A percentile compares a stretch with the other conserved stretches of the same genome.
Evolutionary conservation across 92 coral and sea anemone species (phyloP).

Genomic region (Heteractis magnifica): DNA sequence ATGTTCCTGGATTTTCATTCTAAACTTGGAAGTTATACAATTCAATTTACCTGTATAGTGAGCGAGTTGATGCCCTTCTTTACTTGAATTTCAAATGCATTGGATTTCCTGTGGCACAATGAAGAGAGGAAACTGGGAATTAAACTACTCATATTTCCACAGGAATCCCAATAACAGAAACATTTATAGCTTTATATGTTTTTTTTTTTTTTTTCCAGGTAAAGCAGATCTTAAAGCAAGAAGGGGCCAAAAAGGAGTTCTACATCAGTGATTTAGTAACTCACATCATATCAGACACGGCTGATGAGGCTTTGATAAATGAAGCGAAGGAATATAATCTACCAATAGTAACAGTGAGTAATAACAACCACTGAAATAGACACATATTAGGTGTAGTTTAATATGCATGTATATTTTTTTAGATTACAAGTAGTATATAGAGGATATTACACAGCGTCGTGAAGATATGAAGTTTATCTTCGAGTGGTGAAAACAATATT

Average conservation of each 20-base stretch:
- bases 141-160: neutral
- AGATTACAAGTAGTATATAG: too few species aligned
- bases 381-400: too few species aligned
- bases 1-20: too few species aligned
- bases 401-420: too few species aligned
- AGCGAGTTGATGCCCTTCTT: too few species aligned
- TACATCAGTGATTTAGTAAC: conserved; percentile 93
- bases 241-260: conserved; percentile 92
- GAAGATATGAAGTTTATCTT: too few species aligned
- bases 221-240: conserved; percentile 76
- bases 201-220: conserved; percentile 32
- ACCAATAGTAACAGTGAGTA: conserved; percentile 73
- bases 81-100: too few species aligned
- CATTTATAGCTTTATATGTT: neutral
- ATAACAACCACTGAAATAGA: neutral
- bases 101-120: too few species aligned
- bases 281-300: conserved; percentile 78
- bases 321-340: conserved; percentile 82
- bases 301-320: conserved; percentile 68
- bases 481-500: too few species aligned
- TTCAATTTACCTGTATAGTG: too few species aligned
- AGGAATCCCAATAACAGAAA: neutral
- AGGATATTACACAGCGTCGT: too few species aligned
- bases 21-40: too few species aligned
- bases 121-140: neutral